These are phyloP conservation scores for Diacarnus erythraeanus DNA, from an alignment of 37 sponge, comb jelly and placozoan genomes.

Conservation along the genomic window DNA sequence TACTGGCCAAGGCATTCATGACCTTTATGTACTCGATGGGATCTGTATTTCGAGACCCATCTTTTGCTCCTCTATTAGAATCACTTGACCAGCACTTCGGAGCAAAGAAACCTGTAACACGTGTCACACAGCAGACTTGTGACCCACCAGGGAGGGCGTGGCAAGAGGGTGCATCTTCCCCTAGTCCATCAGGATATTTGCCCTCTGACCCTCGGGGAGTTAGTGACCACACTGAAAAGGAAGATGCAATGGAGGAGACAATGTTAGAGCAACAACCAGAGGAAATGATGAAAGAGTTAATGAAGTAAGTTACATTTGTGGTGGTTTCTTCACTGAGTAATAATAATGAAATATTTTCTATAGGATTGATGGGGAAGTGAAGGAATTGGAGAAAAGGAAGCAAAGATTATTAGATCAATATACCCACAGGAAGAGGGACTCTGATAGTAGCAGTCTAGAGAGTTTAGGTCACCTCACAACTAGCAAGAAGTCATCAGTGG, in stretches of 20 bases:
- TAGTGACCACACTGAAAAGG: no score
- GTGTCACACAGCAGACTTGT: not conserved
- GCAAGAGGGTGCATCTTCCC: not conserved
- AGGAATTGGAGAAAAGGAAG: not conserved
- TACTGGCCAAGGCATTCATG: constrained; percentile 37
- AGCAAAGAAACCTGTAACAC: not conserved
- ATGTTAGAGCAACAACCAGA: not conserved
- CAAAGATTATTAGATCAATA: constrained; percentile 8
- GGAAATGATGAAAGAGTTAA: not conserved
- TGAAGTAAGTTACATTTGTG: not conserved
- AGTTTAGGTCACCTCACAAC: not conserved
- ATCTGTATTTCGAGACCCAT: constrained; percentile 23
- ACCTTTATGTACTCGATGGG: constrained; percentile 34
- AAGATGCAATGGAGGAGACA: not conserved
- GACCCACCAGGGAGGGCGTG: not conserved
- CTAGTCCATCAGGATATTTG: not conserved
- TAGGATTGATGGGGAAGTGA: constrained; percentile 42
- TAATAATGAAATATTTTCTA: not conserved
- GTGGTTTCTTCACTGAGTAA: not conserved
- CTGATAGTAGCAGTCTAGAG: not conserved
- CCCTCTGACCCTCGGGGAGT: not conserved
- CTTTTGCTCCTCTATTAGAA: constrained; percentile 11
- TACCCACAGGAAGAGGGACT: not conserved
- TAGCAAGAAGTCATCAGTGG: constrained; percentile 8
- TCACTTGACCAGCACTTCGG: constrained; percentile 13